Conservation (phyloP, 2,797 vertebrate genomes). For the Diplodus sargus region DNA sequence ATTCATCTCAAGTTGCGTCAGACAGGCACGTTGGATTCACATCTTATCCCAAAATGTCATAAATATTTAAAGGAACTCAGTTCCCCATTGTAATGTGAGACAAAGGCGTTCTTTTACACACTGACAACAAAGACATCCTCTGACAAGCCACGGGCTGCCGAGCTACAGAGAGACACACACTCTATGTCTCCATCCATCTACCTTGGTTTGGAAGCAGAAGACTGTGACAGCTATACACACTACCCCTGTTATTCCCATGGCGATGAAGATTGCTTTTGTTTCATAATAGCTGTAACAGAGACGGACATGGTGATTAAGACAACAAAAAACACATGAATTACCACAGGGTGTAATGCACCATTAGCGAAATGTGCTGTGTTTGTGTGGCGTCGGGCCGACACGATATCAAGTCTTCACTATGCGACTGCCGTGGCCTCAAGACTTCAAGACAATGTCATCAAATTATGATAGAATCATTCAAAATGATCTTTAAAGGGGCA, state of each 20-base stretch:
- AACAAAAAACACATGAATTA: neutral
- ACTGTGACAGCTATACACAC: conserved; percentile 92
- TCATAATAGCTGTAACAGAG: conserved; percentile 84
- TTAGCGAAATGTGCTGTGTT: conserved; percentile 2
- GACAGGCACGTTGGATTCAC: conserved; percentile 61
- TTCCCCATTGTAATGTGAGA: conserved; percentile 82
- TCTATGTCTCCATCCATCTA: conserved; percentile 72
- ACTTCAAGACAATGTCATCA: too few relatives aligned
- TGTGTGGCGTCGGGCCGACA: neutral
- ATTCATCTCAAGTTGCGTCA: conserved; percentile 66
- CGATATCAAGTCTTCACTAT: too few relatives aligned
- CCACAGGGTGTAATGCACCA: neutral
- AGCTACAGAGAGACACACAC: conserved; percentile 43
- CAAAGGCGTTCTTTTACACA: conserved; percentile 83
- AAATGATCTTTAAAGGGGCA: too few relatives aligned
- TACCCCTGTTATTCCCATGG: conserved; percentile 91
- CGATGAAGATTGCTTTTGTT: conserved; percentile 91
- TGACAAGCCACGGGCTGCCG: conserved; percentile 64
- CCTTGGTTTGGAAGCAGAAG: conserved; percentile 99
- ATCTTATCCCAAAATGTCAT: conserved; percentile 72
- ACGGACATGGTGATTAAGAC: conserved; percentile 20
- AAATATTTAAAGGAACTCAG: conserved; percentile 84
- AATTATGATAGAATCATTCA: too few relatives aligned
- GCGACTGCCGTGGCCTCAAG: too few relatives aligned
- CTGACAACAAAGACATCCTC: conserved; percentile 77